Evolutionary conservation across 2,888 invertebrate genomes (phyloP).

Genomic region (Ophraella communa): DNA sequence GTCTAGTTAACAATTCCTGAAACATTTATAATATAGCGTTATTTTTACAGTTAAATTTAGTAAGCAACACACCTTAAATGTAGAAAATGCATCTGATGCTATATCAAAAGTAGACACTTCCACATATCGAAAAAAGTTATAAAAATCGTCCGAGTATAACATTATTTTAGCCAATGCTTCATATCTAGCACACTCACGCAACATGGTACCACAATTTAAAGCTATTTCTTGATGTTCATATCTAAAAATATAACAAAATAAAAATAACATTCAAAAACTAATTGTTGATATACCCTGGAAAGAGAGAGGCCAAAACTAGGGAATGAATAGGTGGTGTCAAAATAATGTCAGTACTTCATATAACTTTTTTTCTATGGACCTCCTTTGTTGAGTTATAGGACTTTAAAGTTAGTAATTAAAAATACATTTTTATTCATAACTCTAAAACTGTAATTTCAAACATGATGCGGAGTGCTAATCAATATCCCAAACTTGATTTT

Average conservation of each 20-base stretch:
- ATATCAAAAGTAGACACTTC: constrained; percentile 99
- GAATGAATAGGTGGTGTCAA: too few relatives aligned
- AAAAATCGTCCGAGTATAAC: constrained; percentile 97
- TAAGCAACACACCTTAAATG: constrained; percentile 86
- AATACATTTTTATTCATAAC: too few relatives aligned
- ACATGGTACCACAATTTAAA: constrained; percentile 98
- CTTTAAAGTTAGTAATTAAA: too few relatives aligned
- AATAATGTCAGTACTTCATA: too few relatives aligned
- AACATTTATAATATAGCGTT: constrained; percentile 43
- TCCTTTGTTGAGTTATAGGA: too few relatives aligned
- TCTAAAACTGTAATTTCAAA: too few relatives aligned
- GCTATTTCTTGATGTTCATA: constrained; percentile 99
- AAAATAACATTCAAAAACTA: constrained; percentile 8
- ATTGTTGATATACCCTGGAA: too few relatives aligned
- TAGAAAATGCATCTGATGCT: constrained; percentile 99
- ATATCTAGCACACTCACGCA: constrained; percentile 97
- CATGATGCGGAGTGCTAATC: too few relatives aligned
- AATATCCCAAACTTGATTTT: too few relatives aligned
- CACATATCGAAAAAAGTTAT: constrained; percentile 99
- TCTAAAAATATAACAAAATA: constrained; percentile 63
- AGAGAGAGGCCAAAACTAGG: too few relatives aligned
- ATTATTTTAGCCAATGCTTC: constrained; percentile 98
- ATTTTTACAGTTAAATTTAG: not conserved
- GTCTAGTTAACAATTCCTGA: constrained; percentile 90
- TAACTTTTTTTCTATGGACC: too few relatives aligned